Evolutionary conservation across 2,797 vertebrate genomes (phyloP).

Genomic region (Labroides dimidiatus): DNA sequence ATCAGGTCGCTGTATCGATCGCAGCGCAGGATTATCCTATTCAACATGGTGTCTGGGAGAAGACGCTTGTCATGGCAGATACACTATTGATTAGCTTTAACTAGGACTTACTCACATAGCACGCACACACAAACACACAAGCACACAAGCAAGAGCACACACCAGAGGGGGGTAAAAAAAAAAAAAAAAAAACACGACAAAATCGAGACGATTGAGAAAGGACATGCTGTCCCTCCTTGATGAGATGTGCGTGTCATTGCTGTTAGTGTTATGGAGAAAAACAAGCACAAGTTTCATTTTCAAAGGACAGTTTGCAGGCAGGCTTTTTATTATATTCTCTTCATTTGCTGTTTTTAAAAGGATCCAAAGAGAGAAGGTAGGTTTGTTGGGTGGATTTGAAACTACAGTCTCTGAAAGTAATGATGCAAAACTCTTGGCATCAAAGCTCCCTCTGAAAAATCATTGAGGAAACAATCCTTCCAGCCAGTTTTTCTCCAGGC

Average conservation of each 20-base stretch:
- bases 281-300: slow-evolving; percentile 7
- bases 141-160: neutral
- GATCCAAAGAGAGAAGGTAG: neutral
- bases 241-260: slow-evolving; percentile 16
- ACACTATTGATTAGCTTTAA: slow-evolving; percentile 83
- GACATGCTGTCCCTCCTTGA: slow-evolving; percentile 26
- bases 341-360: slow-evolving; percentile 1
- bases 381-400: neutral
- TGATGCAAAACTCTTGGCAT: neutral
- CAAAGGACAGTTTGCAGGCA: slow-evolving; percentile 1
- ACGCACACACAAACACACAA: slow-evolving; percentile 6
- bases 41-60: slow-evolving; percentile 77
- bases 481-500: neutral
- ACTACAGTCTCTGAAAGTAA: neutral
- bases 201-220: slow-evolving; percentile 47
- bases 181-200: slow-evolving; percentile 25
- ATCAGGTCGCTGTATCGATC: slow-evolving; percentile 78
- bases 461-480: neutral
- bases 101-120: slow-evolving; percentile 55
- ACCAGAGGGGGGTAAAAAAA: too few relatives aligned
- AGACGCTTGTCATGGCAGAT: slow-evolving; percentile 76
- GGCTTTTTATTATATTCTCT: neutral
- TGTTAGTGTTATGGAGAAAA: neutral
- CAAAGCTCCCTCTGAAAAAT: neutral
- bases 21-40: slow-evolving; percentile 79